Evolutionary conservation across 2,113 vertebrate species (phyloP), one percentile per base, ranked within the genome.

Genomic region (Hylia prasina): DNA sequence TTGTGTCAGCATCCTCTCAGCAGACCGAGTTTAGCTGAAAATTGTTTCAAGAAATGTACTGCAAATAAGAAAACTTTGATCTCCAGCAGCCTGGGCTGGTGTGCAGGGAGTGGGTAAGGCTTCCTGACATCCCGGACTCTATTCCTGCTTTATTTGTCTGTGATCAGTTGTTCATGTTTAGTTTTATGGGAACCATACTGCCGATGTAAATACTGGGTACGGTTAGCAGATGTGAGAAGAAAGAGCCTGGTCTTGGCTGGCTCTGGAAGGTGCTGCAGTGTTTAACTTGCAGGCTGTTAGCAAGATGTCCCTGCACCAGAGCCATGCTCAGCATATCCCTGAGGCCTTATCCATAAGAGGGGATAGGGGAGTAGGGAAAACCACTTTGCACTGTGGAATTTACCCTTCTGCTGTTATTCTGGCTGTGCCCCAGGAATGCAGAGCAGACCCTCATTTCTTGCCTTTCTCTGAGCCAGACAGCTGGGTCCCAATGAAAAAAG

Each of bases 41-140:
- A 96, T 96, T 81, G 82, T 90, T 94, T 97, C 94, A 96, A 96
- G 95, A 90, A 96, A 94, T 81, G 82, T 73, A 86, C 33, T 90
- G 79, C 85, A 90, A 96, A 95, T 86, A 88, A 77, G 58, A 80
- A 70, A 91, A 83, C 95, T 95, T 96, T 93, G 88, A 95, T 97
- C 94, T 96, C 90, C 86, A 92, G 82, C 91, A 90, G 92, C 64
- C 60, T 35, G 47, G 76, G 47, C 75, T 95, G 94, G 90, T 72
- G 77, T 80, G 88, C 58, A 48, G 78, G 73, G 87, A 73, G 89
- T 54, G 78, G 69, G 82, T 69, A 92, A 81, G 37, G 87, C 93
- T 96, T 86, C 82, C 93, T 82, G 66, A 80, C 91, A 73, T 63
- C 91, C 68, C 6, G 0, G 70, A 9, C 87, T 65, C 31, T 40